phyloP scores from a whole-genome alignment of 1,140 invertebrate genomes.

The Lysiphlebus fabarum region DNA sequence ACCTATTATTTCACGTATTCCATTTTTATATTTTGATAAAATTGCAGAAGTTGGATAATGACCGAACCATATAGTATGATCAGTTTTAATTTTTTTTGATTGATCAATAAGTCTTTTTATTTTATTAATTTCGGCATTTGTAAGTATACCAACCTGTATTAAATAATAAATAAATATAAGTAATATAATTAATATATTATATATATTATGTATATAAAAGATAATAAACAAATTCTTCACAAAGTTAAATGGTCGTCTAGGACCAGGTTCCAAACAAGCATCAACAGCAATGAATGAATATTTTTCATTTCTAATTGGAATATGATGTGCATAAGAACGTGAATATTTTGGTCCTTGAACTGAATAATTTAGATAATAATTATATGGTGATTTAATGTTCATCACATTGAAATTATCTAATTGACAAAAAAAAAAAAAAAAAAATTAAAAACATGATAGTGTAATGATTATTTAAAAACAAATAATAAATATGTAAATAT shows the following conservation, averaged over 20 bases:
- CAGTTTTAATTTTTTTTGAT: slow-evolving; percentile 49
- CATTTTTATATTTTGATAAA: slow-evolving; percentile 60
- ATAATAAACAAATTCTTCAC: not conserved
- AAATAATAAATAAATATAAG: no score
- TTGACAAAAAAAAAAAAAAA: slow-evolving; percentile 10
- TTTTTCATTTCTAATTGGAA: slow-evolving; percentile 58
- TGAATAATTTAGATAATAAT: slow-evolving; percentile 80
- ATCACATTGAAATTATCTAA: slow-evolving; percentile 85
- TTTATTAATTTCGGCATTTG: slow-evolving; percentile 59
- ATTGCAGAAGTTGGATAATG: slow-evolving; percentile 93
- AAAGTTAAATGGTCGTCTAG: slow-evolving; percentile 90
- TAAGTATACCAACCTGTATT: slow-evolving; percentile 59
- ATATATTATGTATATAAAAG: no score
- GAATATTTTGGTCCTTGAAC: slow-evolving; percentile 69
- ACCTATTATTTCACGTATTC: slow-evolving; percentile 60
- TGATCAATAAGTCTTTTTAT: slow-evolving; percentile 57
- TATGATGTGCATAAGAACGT: slow-evolving; percentile 74
- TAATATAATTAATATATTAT: no score
- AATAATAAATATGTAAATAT: slow-evolving; percentile 10
- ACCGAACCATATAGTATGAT: slow-evolving; percentile 81
- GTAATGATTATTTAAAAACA: no score
- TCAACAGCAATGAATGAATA: slow-evolving; percentile 84
- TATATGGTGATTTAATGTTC: slow-evolving; percentile 64
- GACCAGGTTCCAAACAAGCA: slow-evolving; percentile 82
- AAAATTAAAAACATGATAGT: no score